Percentiles rank a stretch among this genome's conserved stretches.
phyloP scores from a whole-genome alignment of 2,888 invertebrate genomes.

The Eristalis tenax region DNA sequence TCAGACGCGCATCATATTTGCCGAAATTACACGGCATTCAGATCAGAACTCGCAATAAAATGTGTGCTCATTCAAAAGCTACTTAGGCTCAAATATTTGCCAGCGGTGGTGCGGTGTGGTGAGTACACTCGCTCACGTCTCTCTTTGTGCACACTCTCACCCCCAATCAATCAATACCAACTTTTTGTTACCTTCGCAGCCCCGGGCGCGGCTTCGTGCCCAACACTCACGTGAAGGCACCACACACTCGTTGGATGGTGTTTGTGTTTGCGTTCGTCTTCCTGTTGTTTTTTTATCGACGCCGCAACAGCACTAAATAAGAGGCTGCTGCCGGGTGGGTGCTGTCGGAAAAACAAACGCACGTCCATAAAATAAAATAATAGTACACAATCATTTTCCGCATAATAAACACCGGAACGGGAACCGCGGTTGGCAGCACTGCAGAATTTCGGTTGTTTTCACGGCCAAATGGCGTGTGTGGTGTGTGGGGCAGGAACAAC shows the following conservation, averaged over 20 bases:
- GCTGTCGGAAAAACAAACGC: conserved; percentile 32
- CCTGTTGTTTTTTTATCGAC: neutral
- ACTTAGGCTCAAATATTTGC: conserved; percentile 38
- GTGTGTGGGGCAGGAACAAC: neutral
- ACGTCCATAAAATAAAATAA: conserved; percentile 42
- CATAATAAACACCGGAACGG: conserved; percentile 30
- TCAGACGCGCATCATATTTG: neutral
- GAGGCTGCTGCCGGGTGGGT: conserved; percentile 5
- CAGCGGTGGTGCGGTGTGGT: conserved; percentile 7
- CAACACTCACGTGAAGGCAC: neutral
- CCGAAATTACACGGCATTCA: conserved; percentile 23
- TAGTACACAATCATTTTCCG: conserved; percentile 45
- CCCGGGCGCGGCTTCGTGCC: neutral
- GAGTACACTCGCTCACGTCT: neutral
- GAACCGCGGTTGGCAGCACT: neutral
- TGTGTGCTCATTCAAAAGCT: conserved; percentile 26
- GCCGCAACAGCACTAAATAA: conserved; percentile 38
- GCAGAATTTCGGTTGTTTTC: neutral
- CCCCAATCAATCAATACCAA: conserved; percentile 51
- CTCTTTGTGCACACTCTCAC: conserved; percentile 16
- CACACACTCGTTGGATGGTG: neutral
- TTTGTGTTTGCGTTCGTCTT: neutral
- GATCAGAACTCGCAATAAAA: conserved; percentile 24
- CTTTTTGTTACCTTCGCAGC: neutral
- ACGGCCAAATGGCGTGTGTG: neutral